phyloP scores from a whole-genome alignment of 2,888 invertebrate species.

The Hyles lineata region DNA sequence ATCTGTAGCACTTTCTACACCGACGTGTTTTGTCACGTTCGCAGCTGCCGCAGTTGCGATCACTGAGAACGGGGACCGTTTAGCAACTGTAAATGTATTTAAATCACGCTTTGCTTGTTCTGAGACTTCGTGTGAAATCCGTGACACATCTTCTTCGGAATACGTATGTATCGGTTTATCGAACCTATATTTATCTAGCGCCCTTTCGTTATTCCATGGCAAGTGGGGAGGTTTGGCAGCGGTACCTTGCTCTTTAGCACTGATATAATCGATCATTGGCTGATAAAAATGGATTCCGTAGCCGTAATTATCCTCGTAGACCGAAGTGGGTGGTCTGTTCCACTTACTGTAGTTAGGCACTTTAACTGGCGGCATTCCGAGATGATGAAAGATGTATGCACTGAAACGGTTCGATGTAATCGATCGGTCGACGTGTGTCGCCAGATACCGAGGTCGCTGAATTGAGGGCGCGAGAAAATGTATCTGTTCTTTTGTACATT shows the following conservation, averaged over 20 bases:
- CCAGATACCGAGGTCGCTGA: constrained; percentile 65
- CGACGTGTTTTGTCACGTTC: constrained; percentile 87
- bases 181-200: constrained; percentile 87
- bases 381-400: constrained; percentile 58
- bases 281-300: constrained; percentile 94
- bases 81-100: constrained; percentile 84
- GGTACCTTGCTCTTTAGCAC: constrained; percentile 86
- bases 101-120: constrained; percentile 89
- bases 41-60: constrained; percentile 86
- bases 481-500: constrained; percentile 73
- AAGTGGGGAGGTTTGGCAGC: constrained; percentile 86
- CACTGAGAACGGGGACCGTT: constrained; percentile 86
- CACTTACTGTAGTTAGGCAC: constrained; percentile 76
- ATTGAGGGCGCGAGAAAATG: constrained; percentile 62
- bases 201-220: constrained; percentile 90
- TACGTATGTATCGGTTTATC: constrained; percentile 87
- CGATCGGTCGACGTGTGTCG: constrained; percentile 51
- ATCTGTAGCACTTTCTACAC: constrained; percentile 77
- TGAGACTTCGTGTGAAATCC: constrained; percentile 87
- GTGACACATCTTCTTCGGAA: constrained; percentile 87
- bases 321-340: constrained; percentile 86
- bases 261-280: constrained; percentile 94
- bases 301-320: constrained; percentile 93
- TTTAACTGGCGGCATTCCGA: constrained; percentile 75
- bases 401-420: constrained; percentile 61